Evolutionary conservation across 2,888 invertebrate species (phyloP).

Genomic region (Melitaea athalia): DNA sequence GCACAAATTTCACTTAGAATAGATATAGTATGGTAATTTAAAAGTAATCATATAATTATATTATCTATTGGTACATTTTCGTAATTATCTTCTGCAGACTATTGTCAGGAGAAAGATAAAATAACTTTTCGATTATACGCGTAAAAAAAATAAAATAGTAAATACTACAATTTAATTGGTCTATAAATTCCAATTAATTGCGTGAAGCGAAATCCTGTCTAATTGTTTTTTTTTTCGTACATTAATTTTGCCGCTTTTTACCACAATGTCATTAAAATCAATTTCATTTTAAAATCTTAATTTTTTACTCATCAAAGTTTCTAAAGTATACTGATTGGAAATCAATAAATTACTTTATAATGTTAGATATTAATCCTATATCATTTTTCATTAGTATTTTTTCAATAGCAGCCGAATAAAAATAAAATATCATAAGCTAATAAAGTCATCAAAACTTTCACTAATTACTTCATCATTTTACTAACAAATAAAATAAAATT

Average conservation of each 20-base stretch:
- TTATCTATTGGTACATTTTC: background rate
- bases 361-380: conserved; percentile 24
- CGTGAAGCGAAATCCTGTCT: conserved; percentile 20
- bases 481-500: background rate
- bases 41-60: too few species aligned
- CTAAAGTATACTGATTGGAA: conserved; percentile 26
- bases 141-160: conserved; percentile 3
- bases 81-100: background rate
- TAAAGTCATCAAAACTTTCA: background rate
- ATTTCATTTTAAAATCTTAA: conserved; percentile 35
- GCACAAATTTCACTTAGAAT: too few species aligned
- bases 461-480: background rate
- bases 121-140: background rate
- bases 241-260: conserved; percentile 39
- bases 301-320: conserved; percentile 25
- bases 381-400: background rate
- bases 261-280: conserved; percentile 38
- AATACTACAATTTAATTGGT: conserved; percentile 9
- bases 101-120: background rate
- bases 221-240: conserved; percentile 21
- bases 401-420: background rate
- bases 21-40: too few species aligned
- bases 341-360: conserved; percentile 35
- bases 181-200: conserved; percentile 27
- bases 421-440: background rate